Percentiles rank a stretch among this genome's conserved stretches.
phyloP scores from a whole-genome alignment of 2,797 vertebrate genomes.

The Clarias pachynema region DNA sequence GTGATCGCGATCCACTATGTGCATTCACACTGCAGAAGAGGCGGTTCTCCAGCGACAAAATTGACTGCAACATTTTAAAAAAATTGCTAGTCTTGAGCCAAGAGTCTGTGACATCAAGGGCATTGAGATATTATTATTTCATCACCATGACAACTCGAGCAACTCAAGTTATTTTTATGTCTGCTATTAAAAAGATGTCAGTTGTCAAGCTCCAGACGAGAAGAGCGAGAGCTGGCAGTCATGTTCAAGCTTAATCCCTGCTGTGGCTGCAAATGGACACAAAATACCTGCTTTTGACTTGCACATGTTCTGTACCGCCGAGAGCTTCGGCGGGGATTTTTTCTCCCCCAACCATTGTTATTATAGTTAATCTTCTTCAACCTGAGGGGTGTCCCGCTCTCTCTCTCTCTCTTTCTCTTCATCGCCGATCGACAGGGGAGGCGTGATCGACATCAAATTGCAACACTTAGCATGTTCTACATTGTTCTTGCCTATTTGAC shows the following conservation, averaged over 20 bases:
- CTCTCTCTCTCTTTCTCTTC: not conserved
- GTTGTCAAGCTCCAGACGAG: slow-evolving; percentile 1
- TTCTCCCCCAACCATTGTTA: not conserved
- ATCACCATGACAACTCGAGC: slow-evolving; percentile 25
- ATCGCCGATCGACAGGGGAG: not conserved
- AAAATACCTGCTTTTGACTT: not conserved
- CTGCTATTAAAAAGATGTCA: slow-evolving; percentile 8
- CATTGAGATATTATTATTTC: slow-evolving; percentile 4
- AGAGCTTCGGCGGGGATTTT: not conserved
- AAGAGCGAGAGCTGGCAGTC: not conserved
- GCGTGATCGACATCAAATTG: not conserved
- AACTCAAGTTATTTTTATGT: slow-evolving; percentile 19
- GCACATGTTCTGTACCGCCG: not conserved
- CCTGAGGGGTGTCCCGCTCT: not conserved
- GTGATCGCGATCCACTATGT: not conserved
- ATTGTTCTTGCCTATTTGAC: not conserved
- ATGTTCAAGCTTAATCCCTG: not conserved
- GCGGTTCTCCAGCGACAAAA: not conserved
- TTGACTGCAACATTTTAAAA: not conserved
- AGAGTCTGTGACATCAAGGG: slow-evolving; percentile 16
- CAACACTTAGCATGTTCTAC: not conserved
- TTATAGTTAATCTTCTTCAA: not conserved
- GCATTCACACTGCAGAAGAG: not conserved
- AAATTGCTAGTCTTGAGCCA: slow-evolving; percentile 16
- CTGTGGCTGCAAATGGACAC: not conserved